A percentile compares a stretch with the other conserved stretches of the same genome.
Evolutionary conservation across 2,888 invertebrate species (phyloP).

Genomic region (Syrista parreyssii): DNA sequence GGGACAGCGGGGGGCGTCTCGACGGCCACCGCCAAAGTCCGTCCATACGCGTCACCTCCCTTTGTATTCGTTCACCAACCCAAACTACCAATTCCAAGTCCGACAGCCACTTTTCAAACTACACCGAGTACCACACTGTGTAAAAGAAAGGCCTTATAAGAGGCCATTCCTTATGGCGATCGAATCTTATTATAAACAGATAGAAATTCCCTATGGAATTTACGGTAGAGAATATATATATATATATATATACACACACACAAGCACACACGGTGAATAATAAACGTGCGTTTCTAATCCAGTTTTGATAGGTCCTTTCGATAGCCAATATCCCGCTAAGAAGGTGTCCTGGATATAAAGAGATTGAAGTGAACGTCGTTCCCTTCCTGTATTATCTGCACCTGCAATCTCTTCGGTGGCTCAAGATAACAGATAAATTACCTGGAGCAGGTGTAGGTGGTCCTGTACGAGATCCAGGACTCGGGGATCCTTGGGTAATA

Average conservation of each 20-base stretch:
- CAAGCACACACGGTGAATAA: not conserved
- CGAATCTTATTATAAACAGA: not conserved
- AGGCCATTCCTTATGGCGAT: not conserved
- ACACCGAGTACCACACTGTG: not conserved
- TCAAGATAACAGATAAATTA: conserved; percentile 49
- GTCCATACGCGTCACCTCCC: not conserved
- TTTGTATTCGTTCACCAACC: not conserved
- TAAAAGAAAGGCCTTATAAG: not conserved
- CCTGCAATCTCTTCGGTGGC: conserved; percentile 45
- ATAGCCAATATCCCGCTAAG: not conserved
- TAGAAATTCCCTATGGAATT: not conserved
- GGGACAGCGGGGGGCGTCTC: conserved; percentile 8
- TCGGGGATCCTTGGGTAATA: not conserved
- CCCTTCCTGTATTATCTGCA: conserved; percentile 39
- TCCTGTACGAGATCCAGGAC: conserved; percentile 28
- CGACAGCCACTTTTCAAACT: not conserved
- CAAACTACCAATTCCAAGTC: not conserved
- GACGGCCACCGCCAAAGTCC: conserved; percentile 13
- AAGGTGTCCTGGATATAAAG: not conserved
- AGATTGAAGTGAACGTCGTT: conserved; percentile 4
- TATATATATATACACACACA: not conserved
- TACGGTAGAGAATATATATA: not conserved
- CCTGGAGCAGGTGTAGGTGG: conserved; percentile 63
- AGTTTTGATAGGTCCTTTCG: not conserved
- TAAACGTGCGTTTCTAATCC: not conserved